Base-by-base conservation (phyloP, 1,140 invertebrate species). In the Euglossa dilemma region DNA sequence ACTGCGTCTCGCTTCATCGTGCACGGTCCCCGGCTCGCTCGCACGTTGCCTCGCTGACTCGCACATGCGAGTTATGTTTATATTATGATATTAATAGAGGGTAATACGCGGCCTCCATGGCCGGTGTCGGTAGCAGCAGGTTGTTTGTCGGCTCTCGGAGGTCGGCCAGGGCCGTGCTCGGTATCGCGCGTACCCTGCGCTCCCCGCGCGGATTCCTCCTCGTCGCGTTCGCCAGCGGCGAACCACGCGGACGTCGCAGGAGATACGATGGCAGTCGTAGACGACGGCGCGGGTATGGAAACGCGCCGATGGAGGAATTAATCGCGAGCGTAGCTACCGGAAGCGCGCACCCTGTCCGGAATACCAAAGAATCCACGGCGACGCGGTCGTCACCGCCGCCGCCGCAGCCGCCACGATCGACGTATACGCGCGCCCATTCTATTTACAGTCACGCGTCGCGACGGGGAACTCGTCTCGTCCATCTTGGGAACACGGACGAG, bases 51-150 rank as follows among this genome's bases (percentile, higher is more conserved):
- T 72, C 84, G 83, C 80, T 84, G 87, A 85, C 89, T 85, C 82
- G 85, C 80, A 83, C 81, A 73, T 80, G 85, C 85, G 85, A 91
- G 91, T 93, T 93, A 94, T 93, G 92, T 93, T 93, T 93, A 93
- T 93, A 93, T 93, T 94, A 93, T 91, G 93, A 94, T 94, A 93
- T 94, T 94, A 93, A 94, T 94, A 92, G 91, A 90, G 90, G 90
- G 90, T 91, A 92, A 92, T 92, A 85, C 84, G 80, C 69, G 76
- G 76, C 67, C 89, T 86, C 81, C 83, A 85, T 87, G 82, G 84
- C 47, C 83, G 50, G 76, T 75, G 76, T 63, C 64, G 72, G 85
- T 70, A 71, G 80, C 78, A 86, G 91, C 92, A 92, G 91, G 91
- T 92, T 92, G 90, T 90, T 92, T 90, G 89, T 86, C 87, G 85